These are phyloP conservation scores for Callipepla californica DNA, from an alignment of 2,113 vertebrate genomes.

Conservation along the genomic window DNA sequence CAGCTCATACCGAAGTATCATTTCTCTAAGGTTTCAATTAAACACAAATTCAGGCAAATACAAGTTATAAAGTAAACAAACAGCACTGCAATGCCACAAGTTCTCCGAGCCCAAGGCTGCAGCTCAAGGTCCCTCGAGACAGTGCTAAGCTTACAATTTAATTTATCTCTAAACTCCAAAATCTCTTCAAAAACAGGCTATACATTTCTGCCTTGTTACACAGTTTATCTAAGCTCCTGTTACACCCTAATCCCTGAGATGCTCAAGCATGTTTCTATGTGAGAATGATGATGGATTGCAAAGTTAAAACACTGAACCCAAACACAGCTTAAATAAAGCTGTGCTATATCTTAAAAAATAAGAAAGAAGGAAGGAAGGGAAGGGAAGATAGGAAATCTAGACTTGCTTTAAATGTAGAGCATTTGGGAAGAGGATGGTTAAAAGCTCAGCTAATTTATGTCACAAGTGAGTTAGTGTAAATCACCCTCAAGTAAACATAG, in stretches of 20 bases:
- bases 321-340: background rate
- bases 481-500: background rate
- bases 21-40: constrained; percentile 31
- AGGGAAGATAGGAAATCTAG: background rate
- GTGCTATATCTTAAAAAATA: background rate
- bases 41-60: constrained; percentile 8
- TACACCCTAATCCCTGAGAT: background rate
- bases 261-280: background rate
- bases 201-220: background rate
- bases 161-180: background rate
- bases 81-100: background rate
- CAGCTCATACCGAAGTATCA: background rate
- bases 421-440: background rate
- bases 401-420: background rate
- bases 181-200: background rate
- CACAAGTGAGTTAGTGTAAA: background rate
- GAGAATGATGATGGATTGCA: background rate
- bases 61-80: constrained; percentile 15
- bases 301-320: background rate
- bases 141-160: background rate
- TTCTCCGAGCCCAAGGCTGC: background rate
- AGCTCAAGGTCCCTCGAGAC: background rate
- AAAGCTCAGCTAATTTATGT: background rate
- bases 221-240: background rate
- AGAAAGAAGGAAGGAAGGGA: too few species aligned